These are phyloP conservation scores for Tupaia tana DNA, from an alignment of 2,113 vertebrate species.

Conservation along the genomic window DNA sequence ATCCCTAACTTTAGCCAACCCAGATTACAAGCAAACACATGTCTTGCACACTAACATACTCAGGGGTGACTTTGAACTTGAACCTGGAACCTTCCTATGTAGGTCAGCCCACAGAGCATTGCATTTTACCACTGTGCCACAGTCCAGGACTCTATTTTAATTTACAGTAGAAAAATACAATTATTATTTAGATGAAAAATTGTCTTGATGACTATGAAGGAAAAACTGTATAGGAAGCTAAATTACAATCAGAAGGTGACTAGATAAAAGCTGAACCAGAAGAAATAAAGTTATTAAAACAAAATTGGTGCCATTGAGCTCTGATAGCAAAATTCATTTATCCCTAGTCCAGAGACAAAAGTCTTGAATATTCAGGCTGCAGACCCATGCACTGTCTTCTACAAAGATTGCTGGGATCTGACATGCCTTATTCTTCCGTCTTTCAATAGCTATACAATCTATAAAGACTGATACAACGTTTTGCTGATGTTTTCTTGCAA, in stretches of 20 bases:
- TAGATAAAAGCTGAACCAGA: background rate
- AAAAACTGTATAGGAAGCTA: background rate
- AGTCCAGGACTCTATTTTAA: background rate
- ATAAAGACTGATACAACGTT: background rate
- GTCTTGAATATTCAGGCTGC: background rate
- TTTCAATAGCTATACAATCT: background rate
- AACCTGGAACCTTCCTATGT: too few species aligned
- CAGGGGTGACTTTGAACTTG: too few species aligned
- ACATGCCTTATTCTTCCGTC: background rate
- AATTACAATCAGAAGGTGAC: background rate
- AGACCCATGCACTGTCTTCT: background rate
- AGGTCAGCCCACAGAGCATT: too few species aligned
- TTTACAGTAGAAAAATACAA: background rate
- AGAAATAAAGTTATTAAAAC: background rate
- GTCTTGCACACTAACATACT: too few species aligned
- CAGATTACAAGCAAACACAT: too few species aligned
- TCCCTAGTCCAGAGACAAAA: background rate
- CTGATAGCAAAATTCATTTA: background rate
- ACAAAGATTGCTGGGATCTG: background rate
- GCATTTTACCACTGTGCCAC: too few species aligned
- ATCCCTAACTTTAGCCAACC: too few species aligned
- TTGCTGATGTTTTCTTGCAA: background rate
- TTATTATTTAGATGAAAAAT: conserved; percentile 12
- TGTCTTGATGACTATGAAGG: background rate
- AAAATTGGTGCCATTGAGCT: background rate